A percentile compares a stretch with the other conserved stretches of the same genome.
Conservation (phyloP, 2,113 vertebrate genomes). For the Struthidea cinerea region DNA sequence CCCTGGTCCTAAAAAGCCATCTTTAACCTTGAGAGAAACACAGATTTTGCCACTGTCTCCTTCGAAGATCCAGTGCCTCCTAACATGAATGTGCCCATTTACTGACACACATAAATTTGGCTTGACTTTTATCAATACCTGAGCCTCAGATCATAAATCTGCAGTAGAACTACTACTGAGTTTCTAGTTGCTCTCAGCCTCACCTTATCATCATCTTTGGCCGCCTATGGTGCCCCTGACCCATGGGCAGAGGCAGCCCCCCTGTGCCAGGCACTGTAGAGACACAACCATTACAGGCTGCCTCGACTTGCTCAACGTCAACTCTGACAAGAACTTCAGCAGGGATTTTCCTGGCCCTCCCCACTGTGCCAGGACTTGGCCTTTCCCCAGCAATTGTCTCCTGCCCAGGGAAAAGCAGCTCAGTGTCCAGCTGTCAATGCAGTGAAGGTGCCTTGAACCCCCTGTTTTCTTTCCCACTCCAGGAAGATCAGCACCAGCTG, state of each 20-base stretch:
- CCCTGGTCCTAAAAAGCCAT: background rate
- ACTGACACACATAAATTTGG: background rate
- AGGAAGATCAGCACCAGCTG: background rate
- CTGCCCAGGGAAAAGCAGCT: background rate
- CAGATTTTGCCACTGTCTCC: background rate
- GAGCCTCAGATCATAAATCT: background rate
- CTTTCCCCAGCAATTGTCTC: background rate
- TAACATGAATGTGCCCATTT: background rate
- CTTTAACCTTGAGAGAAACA: background rate
- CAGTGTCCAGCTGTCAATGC: background rate
- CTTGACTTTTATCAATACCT: too few species aligned
- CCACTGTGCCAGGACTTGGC: background rate
- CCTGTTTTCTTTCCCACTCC: background rate
- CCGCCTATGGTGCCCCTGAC: accelerated
- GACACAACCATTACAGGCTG: background rate
- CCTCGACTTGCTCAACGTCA: accelerated
- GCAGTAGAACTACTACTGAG: background rate
- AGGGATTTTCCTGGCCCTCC: background rate
- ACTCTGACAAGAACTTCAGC: background rate
- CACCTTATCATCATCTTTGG: background rate
- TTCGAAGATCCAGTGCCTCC: background rate
- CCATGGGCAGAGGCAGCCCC: background rate
- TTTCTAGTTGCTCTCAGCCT: background rate
- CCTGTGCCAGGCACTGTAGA: accelerated
- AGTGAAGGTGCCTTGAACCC: background rate